phyloP scores from a whole-genome alignment of 1,140 invertebrate species.

The Tetragonula clypearis region DNA sequence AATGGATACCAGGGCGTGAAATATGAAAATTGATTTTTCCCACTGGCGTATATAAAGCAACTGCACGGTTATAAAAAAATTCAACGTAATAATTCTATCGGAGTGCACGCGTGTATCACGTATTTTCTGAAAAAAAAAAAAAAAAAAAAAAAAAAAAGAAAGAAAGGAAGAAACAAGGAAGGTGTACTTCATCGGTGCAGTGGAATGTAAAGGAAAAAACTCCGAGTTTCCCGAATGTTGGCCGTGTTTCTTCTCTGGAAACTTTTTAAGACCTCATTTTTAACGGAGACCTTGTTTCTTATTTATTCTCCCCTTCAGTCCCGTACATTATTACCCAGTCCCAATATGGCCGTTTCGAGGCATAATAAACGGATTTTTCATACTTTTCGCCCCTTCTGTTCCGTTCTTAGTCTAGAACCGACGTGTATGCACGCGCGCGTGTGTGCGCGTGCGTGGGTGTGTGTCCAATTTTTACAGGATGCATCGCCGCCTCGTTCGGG shows the following conservation, averaged over 20 bases:
- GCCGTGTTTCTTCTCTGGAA: neutral
- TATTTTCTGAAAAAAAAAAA: neutral
- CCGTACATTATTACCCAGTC: constrained; percentile 32
- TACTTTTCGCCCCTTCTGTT: neutral
- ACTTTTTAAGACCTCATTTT: constrained; percentile 41
- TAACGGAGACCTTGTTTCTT: constrained; percentile 23
- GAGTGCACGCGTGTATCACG: neutral
- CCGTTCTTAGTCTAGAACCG: constrained; percentile 4
- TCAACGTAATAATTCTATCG: neutral
- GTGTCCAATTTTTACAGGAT: constrained; percentile 24
- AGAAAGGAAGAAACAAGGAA: too few species aligned
- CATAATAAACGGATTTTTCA: constrained; percentile 46
- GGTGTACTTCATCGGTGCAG: neutral
- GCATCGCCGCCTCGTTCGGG: constrained; percentile 1
- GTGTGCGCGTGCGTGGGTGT: neutral
- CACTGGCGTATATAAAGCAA: neutral
- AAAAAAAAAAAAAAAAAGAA: too few species aligned
- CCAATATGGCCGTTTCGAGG: constrained; percentile 34
- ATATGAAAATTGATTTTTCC: constrained; percentile 16
- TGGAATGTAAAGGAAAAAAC: neutral
- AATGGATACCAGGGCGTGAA: neutral
- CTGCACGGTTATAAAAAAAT: neutral
- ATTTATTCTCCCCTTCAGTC: constrained; percentile 33
- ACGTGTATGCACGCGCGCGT: too few species aligned
- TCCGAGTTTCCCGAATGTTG: neutral